phyloP scores from a whole-genome alignment of 2,797 vertebrate species.

The Heliangelus exortis region DNA sequence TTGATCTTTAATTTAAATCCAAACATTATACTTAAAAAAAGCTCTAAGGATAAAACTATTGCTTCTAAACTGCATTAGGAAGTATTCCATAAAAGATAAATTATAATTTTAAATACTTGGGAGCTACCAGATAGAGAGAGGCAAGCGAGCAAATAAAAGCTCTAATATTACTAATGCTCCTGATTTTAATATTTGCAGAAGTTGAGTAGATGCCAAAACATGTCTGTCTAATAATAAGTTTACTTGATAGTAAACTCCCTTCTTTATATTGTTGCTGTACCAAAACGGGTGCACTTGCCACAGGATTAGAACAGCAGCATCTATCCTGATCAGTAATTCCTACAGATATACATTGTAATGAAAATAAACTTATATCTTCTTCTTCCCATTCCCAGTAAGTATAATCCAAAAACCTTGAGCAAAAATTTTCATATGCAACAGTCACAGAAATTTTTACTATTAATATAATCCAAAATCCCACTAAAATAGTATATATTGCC shows the following conservation, averaged over 20 bases:
- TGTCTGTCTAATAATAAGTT: slow-evolving; percentile 4
- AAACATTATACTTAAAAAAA: background rate
- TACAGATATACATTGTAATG: background rate
- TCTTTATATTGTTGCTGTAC: background rate
- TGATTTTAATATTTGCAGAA: background rate
- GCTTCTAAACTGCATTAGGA: background rate
- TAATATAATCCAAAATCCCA: background rate
- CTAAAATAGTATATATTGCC: background rate
- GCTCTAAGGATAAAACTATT: background rate
- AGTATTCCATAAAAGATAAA: background rate
- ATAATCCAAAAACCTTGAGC: background rate
- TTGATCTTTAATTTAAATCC: background rate
- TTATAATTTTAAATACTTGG: background rate
- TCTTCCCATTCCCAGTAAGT: background rate
- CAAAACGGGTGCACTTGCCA: background rate
- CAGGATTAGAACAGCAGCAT: background rate
- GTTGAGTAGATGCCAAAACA: background rate
- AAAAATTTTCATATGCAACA: background rate
- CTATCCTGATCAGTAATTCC: background rate
- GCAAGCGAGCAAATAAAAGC: background rate
- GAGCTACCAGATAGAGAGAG: background rate
- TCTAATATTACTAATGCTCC: background rate
- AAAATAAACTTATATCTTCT: background rate
- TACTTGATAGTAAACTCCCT: background rate
- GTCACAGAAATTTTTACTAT: background rate